Conservation (phyloP, 1,140 invertebrate species). For the Asobara japonica region DNA sequence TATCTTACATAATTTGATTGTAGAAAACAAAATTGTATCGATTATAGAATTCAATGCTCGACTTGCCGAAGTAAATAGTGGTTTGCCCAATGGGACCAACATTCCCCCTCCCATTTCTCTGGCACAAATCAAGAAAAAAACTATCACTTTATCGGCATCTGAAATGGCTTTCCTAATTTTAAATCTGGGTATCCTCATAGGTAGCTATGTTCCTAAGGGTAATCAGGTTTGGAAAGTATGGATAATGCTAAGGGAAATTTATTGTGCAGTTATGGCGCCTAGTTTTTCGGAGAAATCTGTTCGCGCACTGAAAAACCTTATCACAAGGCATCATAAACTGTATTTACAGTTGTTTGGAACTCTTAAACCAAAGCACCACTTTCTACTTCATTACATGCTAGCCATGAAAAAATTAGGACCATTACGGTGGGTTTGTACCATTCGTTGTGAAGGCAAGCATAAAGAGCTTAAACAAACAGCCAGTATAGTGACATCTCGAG, state of each 20-base stretch:
- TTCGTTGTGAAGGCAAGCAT: slow-evolving; percentile 36
- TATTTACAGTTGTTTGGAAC: slow-evolving; percentile 30
- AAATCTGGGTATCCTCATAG: slow-evolving; percentile 28
- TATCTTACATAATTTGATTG: background rate
- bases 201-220: slow-evolving; percentile 22
- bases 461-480: slow-evolving; percentile 30
- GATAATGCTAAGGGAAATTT: slow-evolving; percentile 22
- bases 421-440: slow-evolving; percentile 29
- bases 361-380: slow-evolving; percentile 34
- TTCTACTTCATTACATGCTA: slow-evolving; percentile 31
- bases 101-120: slow-evolving; percentile 22
- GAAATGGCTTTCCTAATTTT: slow-evolving; percentile 29
- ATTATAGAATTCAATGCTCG: slow-evolving; percentile 3
- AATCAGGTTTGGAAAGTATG: slow-evolving; percentile 22
- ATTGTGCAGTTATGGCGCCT: slow-evolving; percentile 19
- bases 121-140: slow-evolving; percentile 22
- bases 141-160: slow-evolving; percentile 19
- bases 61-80: background rate
- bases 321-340: slow-evolving; percentile 31
- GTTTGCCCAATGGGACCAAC: slow-evolving; percentile 16
- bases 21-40: background rate
- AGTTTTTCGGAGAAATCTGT: background rate
- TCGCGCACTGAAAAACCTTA: slow-evolving; percentile 7
- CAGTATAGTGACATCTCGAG: slow-evolving; percentile 14
- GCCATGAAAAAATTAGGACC: slow-evolving; percentile 31